These are phyloP conservation scores for Porites lutea DNA, from an alignment of 64 coral and sea anemone species.

Conservation along the genomic window DNA sequence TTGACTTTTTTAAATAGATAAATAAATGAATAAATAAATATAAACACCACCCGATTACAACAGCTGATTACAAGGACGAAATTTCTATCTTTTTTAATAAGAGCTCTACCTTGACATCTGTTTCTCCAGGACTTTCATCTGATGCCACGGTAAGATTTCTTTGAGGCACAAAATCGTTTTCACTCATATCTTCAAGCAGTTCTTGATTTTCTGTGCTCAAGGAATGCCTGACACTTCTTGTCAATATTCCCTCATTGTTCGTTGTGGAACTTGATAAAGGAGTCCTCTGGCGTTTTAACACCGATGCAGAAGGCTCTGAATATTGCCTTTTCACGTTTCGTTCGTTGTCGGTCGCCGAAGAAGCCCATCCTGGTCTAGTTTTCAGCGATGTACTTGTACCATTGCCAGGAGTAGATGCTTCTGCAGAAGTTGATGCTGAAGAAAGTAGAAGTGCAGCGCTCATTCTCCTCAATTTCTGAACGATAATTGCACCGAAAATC, in stretches of 20 bases:
- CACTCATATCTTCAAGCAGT: constrained; percentile 20
- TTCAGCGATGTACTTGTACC: not conserved
- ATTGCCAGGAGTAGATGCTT: not conserved
- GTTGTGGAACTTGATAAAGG: not conserved
- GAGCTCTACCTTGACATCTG: constrained; percentile 11
- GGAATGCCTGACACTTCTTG: not conserved
- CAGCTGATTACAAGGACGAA: not conserved
- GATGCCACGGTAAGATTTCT: not conserved
- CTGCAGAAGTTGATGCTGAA: constrained; percentile 4
- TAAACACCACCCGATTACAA: too few species aligned
- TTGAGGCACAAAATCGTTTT: not conserved
- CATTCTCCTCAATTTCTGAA: not conserved
- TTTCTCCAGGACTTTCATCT: constrained; percentile 3
- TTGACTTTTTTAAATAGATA: too few species aligned
- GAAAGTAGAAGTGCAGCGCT: not conserved
- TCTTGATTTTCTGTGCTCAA: not conserved
- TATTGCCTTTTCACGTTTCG: not conserved
- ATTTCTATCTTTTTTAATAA: not conserved
- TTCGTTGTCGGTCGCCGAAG: constrained; percentile 9
- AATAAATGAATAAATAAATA: too few species aligned
- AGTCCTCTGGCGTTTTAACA: constrained; percentile 5
- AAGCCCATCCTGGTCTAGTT: constrained; percentile 1
- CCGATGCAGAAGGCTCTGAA: not conserved
- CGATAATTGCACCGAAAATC: not conserved
- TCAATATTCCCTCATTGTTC: not conserved